Conservation (phyloP, 2,797 vertebrate genomes). For the Champsocephalus gunnari region DNA sequence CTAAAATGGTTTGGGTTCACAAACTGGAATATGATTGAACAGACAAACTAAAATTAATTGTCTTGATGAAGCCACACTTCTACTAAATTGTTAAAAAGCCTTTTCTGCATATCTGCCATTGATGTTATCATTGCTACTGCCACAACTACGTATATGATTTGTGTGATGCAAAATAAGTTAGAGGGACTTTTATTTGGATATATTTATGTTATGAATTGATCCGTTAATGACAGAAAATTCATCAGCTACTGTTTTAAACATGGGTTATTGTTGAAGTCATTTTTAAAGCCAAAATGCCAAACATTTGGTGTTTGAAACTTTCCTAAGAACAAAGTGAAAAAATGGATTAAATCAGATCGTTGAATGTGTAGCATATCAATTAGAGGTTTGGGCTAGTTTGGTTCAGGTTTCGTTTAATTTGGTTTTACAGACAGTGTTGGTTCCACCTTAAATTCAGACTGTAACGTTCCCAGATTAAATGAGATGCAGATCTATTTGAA, state of each 20-base stretch:
- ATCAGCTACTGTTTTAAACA: too few species aligned
- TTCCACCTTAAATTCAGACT: constrained; percentile 11
- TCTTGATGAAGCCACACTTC: not conserved
- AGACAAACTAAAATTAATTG: not conserved
- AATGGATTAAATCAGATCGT: not conserved
- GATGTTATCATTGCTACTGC: not conserved
- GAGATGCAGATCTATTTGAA: not conserved
- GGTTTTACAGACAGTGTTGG: not conserved
- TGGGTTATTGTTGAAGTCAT: too few species aligned
- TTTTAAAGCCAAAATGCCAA: too few species aligned
- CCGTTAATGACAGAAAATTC: too few species aligned
- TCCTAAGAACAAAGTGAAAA: not conserved
- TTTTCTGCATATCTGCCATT: not conserved
- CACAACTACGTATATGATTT: too few species aligned
- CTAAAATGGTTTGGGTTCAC: not conserved
- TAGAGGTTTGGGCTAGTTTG: not conserved
- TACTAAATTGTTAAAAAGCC: not conserved
- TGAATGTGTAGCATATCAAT: too few species aligned
- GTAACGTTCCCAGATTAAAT: not conserved
- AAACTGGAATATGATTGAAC: not conserved
- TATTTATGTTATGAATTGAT: not conserved
- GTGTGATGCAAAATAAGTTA: not conserved
- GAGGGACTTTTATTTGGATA: not conserved
- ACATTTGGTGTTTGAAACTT: not conserved
- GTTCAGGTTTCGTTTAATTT: not conserved